These are phyloP conservation scores for Okamejei kenojei DNA, from an alignment of 2,797 vertebrate species.

Conservation along the genomic window DNA sequence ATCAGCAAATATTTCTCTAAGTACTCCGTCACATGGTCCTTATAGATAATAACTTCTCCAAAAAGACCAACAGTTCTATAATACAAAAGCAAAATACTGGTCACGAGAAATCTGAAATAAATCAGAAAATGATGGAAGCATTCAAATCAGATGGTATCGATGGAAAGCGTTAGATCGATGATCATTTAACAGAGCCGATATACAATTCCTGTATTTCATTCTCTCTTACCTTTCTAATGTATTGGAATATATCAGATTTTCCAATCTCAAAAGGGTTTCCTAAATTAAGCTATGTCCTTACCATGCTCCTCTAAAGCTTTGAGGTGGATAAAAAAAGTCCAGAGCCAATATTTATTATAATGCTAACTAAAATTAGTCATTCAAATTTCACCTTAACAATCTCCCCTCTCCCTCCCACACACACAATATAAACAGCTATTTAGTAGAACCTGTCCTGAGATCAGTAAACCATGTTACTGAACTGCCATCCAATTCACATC, in stretches of 20 bases:
- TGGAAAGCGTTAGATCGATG: no score
- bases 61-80: background rate
- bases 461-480: background rate
- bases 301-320: background rate
- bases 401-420: no score
- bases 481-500: background rate
- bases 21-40: background rate
- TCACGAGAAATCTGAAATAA: no score
- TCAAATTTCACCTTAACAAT: background rate
- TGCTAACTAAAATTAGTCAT: background rate
- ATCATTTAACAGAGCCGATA: no score
- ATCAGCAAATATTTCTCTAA: background rate
- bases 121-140: no score
- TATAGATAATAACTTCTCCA: background rate
- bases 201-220: background rate
- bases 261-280: background rate
- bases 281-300: background rate
- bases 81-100: no score
- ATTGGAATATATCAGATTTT: background rate
- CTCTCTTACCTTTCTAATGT: background rate
- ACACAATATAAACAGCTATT: background rate
- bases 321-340: background rate
- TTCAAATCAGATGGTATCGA: no score
- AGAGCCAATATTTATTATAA: background rate
- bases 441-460: background rate